Evolutionary conservation across 1,140 invertebrate species (phyloP), one percentile per base, ranked within the genome.

Genomic region (Caligus rogercresseyi): DNA sequence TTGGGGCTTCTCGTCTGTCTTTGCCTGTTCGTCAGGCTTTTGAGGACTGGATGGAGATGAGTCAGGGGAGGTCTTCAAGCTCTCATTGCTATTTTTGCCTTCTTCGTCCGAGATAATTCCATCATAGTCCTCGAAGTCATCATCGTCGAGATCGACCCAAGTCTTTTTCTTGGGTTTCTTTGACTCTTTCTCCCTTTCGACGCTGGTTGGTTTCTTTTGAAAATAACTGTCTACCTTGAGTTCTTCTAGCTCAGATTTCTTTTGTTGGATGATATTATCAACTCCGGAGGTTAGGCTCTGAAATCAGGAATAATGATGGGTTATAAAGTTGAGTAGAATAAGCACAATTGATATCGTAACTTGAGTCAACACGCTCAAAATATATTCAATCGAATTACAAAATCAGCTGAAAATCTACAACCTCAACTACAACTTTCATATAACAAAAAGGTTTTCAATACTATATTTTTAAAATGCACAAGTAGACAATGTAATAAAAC

Each of bases 181-280:
- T n/a, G 3, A 16, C 3, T 21, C 31, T 13, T 11, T 7, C 3
- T 20, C 52, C 21, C 20, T n/a, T 18, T 2, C 19, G 1, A 14
- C 13, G n/a, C 20, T 43, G 1, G 20, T 21, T 59, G 60, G 60
- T 21, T 62, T 63, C 21, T 25, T 55, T 20, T 63, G 52, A 53
- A 58, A 63, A 25, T 63, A 63, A 51, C 61, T 63, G 23, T 55
- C 53, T 23, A 21, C 15, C 20, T 63, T 63, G 14, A 63, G 7
- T 13, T 55, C 61, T 3, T 56, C 61, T 2, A 63, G 20, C 16
- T 63, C 52, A 25, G 16, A 7, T 19, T 58, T 58, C 4, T 54
- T 63, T 21, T 55, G 19, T 26, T 63, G 16, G 18, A 63, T 25
- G 13, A 63, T 14, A 18, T 21, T 19, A 56, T 63, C 61, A n/a